Base-by-base conservation (phyloP, 2,888 invertebrate species). In the Melieria crassipennis region DNA sequence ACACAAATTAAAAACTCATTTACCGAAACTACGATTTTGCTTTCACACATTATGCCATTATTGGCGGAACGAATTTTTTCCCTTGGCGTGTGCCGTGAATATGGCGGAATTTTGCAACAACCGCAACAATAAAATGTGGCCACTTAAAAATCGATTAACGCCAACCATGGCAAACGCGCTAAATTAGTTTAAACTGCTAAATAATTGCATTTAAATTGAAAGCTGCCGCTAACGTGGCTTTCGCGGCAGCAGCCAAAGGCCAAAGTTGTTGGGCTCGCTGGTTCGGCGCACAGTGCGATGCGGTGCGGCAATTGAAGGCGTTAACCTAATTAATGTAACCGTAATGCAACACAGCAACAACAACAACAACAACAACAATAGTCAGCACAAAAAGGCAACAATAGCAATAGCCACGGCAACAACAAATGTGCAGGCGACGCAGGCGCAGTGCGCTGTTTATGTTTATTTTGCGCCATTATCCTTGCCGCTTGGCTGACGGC, bases 131-230 rank as follows among this genome's bases (percentile, higher is more conserved):
- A 69, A 67, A 71, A 71, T 71, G 71, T 71, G 69, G 72, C 60
- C 72, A 72, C 72, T 72, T 72, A 72, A 72, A 69, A 72, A 72
- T 72, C 72, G 72, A 72, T 72, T 72, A 72, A 65, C 72, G 72
- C 65, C 65, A 52, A 60, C 43, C 71, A 61, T 57, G 50, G 60
- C 45, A 60, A 58, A 63, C 65, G 62, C 63, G 50, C 65, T 52
- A 72, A 72, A 72, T 72, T 72, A 69, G 65, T 69, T 72, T 69
- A 69, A 72, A 72, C 65, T 72, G 72, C 65, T 62, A 61, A 69
- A 72, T 72, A 72, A 72, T 72, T 72, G 72, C 72, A 69, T 69
- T 72, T 72, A 69, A 72, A 72, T 72, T 72, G 72, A 72, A 72
- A 69, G 69, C 65, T 56, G 62, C 63, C 69, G 56, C 63, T 56